Conservation (phyloP, 2,113 vertebrate species). For the Coptodon bakossiorum region DNA sequence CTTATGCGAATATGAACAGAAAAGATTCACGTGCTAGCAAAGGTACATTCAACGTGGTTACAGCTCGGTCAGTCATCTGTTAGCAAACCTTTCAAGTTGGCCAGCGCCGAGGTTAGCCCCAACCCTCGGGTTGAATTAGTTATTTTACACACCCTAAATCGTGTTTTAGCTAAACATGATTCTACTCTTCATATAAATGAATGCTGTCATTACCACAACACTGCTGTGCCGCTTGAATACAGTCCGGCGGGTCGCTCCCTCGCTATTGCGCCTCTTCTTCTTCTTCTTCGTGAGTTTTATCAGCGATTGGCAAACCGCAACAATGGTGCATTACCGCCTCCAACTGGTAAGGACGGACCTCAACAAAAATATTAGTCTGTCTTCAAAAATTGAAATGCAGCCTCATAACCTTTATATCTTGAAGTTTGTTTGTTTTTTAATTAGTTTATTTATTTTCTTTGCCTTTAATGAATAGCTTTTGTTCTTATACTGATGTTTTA, state of each 20-base stretch:
- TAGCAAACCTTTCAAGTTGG: background rate
- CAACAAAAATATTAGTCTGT: background rate
- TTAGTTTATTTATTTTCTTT: background rate
- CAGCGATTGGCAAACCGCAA: background rate
- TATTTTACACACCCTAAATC: background rate
- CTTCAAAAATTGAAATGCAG: background rate
- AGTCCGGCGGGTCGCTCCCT: conserved; percentile 43
- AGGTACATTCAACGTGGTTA: background rate
- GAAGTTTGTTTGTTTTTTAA: background rate
- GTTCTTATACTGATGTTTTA: background rate
- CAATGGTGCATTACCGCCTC: background rate
- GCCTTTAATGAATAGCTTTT: background rate
- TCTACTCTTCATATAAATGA: background rate
- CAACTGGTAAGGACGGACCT: background rate
- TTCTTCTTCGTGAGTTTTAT: background rate
- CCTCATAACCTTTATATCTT: background rate
- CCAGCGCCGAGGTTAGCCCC: background rate
- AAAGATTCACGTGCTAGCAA: background rate
- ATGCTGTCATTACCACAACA: conserved; percentile 4
- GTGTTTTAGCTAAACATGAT: background rate
- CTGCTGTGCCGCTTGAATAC: background rate
- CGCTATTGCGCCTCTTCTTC: background rate
- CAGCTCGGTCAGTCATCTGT: background rate
- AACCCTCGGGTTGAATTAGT: background rate
- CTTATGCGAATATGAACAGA: accelerated